These are phyloP conservation scores for Calidris pygmaea DNA, from an alignment of 2,113 vertebrate genomes.

Conservation along the genomic window DNA sequence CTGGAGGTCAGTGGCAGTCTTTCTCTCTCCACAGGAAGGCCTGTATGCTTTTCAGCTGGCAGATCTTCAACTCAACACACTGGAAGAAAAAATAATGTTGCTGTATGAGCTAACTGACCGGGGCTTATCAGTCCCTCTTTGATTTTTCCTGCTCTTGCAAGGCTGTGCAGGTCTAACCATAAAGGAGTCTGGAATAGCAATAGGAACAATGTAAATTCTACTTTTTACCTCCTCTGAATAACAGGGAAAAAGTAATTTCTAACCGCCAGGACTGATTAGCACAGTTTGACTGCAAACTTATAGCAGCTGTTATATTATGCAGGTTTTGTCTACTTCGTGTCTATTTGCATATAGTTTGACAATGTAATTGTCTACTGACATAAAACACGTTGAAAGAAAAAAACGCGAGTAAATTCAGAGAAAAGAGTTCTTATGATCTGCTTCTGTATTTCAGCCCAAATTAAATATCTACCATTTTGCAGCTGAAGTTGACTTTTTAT, in stretches of 20 bases:
- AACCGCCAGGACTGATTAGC: not conserved
- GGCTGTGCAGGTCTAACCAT: not conserved
- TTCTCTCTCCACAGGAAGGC: not conserved
- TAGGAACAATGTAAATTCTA: not conserved
- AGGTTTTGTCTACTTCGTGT: not conserved
- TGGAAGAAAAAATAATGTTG: not conserved
- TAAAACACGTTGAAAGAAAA: not conserved
- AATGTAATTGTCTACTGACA: not conserved
- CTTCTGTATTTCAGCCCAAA: not conserved
- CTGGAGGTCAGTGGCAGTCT: not conserved
- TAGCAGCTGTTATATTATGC: not conserved
- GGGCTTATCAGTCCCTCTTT: not conserved
- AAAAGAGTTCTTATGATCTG: not conserved
- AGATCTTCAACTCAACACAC: not conserved
- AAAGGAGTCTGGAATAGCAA: not conserved
- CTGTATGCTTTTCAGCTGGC: not conserved
- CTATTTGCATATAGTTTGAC: constrained; percentile 6
- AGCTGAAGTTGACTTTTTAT: not conserved
- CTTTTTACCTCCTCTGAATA: not conserved
- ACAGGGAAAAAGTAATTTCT: not conserved
- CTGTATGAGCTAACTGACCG: not conserved
- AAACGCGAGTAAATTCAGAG: not conserved
- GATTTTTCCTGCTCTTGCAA: not conserved
- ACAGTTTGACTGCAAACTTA: not conserved
- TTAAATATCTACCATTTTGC: not conserved